phyloP scores from a whole-genome alignment of 1,140 invertebrate genomes.

The Cecropterus lyciades region DNA sequence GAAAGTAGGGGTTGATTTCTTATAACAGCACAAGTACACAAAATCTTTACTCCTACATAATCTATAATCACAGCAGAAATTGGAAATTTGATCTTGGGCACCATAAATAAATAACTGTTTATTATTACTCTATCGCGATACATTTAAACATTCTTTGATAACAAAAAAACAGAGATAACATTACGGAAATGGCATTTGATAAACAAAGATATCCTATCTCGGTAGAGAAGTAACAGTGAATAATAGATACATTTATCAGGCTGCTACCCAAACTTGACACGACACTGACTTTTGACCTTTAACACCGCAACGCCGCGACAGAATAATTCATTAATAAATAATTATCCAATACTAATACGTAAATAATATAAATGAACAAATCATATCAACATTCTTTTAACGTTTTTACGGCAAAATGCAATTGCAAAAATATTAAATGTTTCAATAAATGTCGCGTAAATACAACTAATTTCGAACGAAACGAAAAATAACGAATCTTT shows the following conservation, averaged over 20 bases:
- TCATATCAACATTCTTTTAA: not conserved
- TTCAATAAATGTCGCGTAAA: not conserved
- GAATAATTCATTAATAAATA: not conserved
- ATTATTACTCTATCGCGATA: not conserved
- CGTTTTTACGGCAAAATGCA: not conserved
- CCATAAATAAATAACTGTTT: too few species aligned
- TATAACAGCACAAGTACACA: too few species aligned
- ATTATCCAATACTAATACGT: not conserved
- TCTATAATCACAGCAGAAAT: too few species aligned
- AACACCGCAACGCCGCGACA: not conserved
- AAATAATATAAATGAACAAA: not conserved
- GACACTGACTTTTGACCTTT: conserved; percentile 17
- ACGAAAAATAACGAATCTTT: not conserved
- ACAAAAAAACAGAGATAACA: conserved; percentile 8
- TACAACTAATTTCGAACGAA: not conserved
- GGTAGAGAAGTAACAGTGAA: conserved; percentile 12
- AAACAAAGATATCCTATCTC: conserved; percentile 11
- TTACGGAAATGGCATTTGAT: conserved; percentile 20
- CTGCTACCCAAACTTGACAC: conserved; percentile 18
- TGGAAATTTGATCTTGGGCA: too few species aligned
- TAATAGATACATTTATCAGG: conserved; percentile 23
- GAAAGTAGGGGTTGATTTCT: too few species aligned
- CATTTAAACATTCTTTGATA: conserved; percentile 8
- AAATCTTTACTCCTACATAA: too few species aligned
- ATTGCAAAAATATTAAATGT: not conserved